Evolutionary conservation across 2,888 invertebrate genomes (phyloP).

Genomic region (Phyto melanocephala): DNA sequence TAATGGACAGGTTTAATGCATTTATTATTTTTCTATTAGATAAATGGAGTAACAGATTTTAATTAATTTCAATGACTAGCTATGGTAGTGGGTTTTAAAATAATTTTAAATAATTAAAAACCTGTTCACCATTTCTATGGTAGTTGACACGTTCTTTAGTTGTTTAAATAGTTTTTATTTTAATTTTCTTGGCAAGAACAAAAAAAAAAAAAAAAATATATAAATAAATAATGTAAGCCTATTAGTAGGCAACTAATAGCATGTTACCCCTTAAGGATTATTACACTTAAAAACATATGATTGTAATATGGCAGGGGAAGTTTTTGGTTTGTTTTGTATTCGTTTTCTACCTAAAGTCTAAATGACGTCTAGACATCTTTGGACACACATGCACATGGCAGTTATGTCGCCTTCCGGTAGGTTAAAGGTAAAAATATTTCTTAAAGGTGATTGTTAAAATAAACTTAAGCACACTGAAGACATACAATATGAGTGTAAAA

Average conservation of each 20-base stretch:
- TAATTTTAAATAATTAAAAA: no score
- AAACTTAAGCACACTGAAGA: constrained; percentile 24
- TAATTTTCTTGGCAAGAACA: not conserved
- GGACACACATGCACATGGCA: constrained; percentile 44
- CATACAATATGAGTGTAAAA: not conserved
- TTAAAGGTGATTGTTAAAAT: constrained; percentile 51
- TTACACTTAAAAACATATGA: constrained; percentile 43
- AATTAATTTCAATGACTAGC: no score
- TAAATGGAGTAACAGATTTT: no score
- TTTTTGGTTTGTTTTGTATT: not conserved
- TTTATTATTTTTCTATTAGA: no score
- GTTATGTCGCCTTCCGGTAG: constrained; percentile 57
- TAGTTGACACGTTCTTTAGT: constrained; percentile 18
- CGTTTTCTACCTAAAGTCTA: constrained; percentile 43
- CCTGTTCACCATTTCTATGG: no score
- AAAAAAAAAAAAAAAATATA: not conserved
- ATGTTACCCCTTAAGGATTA: constrained; percentile 57
- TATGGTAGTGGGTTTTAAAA: no score
- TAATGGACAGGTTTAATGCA: no score
- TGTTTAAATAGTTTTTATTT: constrained; percentile 22
- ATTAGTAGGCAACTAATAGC: constrained; percentile 55
- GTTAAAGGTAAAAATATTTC: constrained; percentile 48
- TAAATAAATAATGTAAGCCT: constrained; percentile 33
- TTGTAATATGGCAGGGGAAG: not conserved
- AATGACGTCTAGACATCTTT: constrained; percentile 67